A percentile compares a stretch with the other conserved stretches of the same genome.
phyloP scores from a whole-genome alignment of 2,888 invertebrate species.

The Saturnia pavonia region DNA sequence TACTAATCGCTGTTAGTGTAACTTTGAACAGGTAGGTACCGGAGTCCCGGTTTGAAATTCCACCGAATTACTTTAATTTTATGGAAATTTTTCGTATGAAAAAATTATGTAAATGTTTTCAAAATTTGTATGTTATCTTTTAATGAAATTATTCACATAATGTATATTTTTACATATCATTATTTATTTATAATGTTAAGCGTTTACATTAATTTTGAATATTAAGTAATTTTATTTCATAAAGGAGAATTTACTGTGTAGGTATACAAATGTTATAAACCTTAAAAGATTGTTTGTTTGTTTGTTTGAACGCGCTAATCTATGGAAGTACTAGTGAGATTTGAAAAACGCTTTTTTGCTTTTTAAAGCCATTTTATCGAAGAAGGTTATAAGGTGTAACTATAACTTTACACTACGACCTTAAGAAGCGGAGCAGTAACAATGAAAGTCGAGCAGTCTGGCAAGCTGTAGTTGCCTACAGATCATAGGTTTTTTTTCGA shows the following conservation, averaged over 20 bases:
- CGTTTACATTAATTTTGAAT: constrained; percentile 3
- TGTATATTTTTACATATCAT: constrained; percentile 7
- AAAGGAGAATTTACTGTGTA: background rate
- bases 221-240: background rate
- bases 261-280: too few species aligned
- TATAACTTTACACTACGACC: too few species aligned
- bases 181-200: constrained; percentile 7
- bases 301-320: too few species aligned
- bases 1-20: constrained; percentile 60
- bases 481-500: too few species aligned
- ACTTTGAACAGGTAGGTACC: constrained; percentile 45
- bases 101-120: constrained; percentile 12
- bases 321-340: too few species aligned
- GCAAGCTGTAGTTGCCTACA: too few species aligned
- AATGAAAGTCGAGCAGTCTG: too few species aligned
- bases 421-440: too few species aligned
- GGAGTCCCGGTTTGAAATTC: background rate
- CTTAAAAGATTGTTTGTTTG: too few species aligned
- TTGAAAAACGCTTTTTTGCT: too few species aligned
- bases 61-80: constrained; percentile 5
- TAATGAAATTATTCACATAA: background rate
- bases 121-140: constrained; percentile 1
- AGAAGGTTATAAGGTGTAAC: too few species aligned
- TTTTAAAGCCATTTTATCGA: too few species aligned
- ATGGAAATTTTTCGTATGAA: constrained; percentile 7